Conservation (phyloP, 2,888 invertebrate species). For the Pelosia muscerda region DNA sequence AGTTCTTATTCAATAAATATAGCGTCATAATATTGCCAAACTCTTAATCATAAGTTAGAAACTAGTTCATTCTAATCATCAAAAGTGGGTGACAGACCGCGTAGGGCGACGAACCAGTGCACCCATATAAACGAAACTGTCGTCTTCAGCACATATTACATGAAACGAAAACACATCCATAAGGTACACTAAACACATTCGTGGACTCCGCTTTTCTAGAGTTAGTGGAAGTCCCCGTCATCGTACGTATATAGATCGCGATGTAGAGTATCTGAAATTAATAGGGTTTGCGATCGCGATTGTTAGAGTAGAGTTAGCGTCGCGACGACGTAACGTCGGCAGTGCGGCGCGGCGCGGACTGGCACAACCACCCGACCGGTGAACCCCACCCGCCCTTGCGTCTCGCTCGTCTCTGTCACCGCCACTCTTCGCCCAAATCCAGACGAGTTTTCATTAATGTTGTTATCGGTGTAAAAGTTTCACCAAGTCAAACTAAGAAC, state of each 20-base stretch:
- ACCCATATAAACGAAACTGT: constrained; percentile 74
- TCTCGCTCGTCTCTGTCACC: constrained; percentile 73
- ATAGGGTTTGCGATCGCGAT: constrained; percentile 64
- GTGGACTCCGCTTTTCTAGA: constrained; percentile 50
- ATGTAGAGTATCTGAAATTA: constrained; percentile 55
- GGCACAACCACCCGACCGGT: constrained; percentile 62
- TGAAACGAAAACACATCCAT: constrained; percentile 68
- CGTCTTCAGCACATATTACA: constrained; percentile 68
- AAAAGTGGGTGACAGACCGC: constrained; percentile 74
- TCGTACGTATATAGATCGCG: constrained; percentile 51
- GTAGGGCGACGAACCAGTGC: constrained; percentile 72
- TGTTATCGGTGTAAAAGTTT: constrained; percentile 85
- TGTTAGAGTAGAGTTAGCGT: constrained; percentile 40
- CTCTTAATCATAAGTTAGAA: constrained; percentile 54
- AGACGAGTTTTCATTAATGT: constrained; percentile 85
- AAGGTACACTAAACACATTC: constrained; percentile 69
- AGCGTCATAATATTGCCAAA: constrained; percentile 64
- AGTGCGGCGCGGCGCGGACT: constrained; percentile 74
- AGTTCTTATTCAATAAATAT: constrained; percentile 48
- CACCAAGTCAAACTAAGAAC: constrained; percentile 78
- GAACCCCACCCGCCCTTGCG: constrained; percentile 71
- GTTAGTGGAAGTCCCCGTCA: constrained; percentile 55
- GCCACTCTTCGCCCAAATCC: constrained; percentile 80
- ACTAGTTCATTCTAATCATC: constrained; percentile 68
- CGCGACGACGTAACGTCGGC: constrained; percentile 70